phyloP scores from a whole-genome alignment of 2,113 vertebrate species.

The Propithecus coquereli region DNA sequence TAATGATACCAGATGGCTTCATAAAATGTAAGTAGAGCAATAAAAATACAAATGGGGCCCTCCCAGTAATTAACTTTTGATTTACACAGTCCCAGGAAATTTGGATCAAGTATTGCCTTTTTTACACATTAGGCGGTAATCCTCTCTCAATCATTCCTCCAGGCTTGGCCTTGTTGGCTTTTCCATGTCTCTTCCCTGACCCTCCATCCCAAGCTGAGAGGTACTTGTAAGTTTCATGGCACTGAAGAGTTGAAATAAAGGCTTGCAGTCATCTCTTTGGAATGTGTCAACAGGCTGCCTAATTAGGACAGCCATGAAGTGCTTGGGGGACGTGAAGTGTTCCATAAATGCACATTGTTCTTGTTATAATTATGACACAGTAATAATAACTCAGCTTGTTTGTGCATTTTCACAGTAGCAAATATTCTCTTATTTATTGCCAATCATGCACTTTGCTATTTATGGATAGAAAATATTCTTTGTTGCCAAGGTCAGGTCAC shows the following conservation, averaged over 20 bases:
- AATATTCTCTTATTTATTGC: conserved; percentile 52
- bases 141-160: neutral
- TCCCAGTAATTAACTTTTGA: conserved; percentile 77
- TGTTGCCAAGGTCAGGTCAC: conserved; percentile 52
- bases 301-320: conserved; percentile 33
- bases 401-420: conserved; percentile 38
- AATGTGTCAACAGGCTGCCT: conserved; percentile 36
- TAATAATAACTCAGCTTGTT: conserved; percentile 46
- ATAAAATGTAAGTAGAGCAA: conserved; percentile 80
- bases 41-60: conserved; percentile 72
- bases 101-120: neutral
- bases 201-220: conserved; percentile 32
- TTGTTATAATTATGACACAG: conserved; percentile 38
- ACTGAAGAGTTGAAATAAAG: neutral
- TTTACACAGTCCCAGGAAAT: conserved; percentile 63
- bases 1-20: conserved; percentile 79
- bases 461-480: conserved; percentile 39
- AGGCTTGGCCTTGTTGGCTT: conserved; percentile 1
- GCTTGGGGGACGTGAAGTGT: neutral
- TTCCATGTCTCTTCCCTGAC: neutral
- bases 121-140: neutral
- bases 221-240: neutral
- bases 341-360: conserved; percentile 42
- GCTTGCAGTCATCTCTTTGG: neutral
- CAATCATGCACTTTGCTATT: conserved; percentile 41